Evolutionary conservation across 2,113 vertebrate species (phyloP).

Genomic region (Antennarius striatus): DNA sequence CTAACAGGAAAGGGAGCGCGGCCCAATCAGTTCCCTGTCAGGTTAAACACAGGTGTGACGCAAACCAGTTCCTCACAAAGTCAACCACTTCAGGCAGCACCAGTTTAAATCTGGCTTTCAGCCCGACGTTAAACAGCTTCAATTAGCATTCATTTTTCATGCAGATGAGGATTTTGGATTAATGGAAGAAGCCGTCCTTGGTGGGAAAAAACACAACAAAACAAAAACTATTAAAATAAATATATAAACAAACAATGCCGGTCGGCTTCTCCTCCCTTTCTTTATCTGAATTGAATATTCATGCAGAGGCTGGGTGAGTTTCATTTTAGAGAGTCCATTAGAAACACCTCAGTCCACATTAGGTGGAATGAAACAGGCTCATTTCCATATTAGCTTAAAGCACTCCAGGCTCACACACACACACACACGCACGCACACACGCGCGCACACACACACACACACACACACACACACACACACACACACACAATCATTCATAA

Average conservation of each 20-base stretch:
- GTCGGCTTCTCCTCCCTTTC: not conserved
- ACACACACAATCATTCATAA: slow-evolving; percentile 7
- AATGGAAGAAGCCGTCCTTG: not conserved
- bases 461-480: too few relatives aligned
- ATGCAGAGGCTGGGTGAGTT: slow-evolving; percentile 18
- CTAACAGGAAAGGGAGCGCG: too few relatives aligned
- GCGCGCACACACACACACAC: too few relatives aligned
- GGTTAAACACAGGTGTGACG: too few relatives aligned
- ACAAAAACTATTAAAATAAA: too few relatives aligned
- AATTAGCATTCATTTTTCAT: not conserved
- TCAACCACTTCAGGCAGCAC: too few relatives aligned
- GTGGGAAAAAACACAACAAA: too few relatives aligned
- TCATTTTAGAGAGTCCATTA: slow-evolving; percentile 39
- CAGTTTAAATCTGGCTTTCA: too few relatives aligned
- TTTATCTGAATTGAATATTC: slow-evolving; percentile 12
- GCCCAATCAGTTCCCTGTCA: too few relatives aligned
- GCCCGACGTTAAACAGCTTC: too few relatives aligned
- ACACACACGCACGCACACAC: not conserved
- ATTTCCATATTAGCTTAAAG: slow-evolving; percentile 32
- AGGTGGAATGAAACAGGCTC: slow-evolving; percentile 19
- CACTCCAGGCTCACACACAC: not conserved
- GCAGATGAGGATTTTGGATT: slow-evolving; percentile 7
- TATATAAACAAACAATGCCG: not conserved
- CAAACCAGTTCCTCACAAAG: too few relatives aligned
- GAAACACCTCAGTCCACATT: slow-evolving; percentile 29